Evolutionary conservation across 2,113 vertebrate genomes (phyloP).

Genomic region (Elephas maximus): DNA sequence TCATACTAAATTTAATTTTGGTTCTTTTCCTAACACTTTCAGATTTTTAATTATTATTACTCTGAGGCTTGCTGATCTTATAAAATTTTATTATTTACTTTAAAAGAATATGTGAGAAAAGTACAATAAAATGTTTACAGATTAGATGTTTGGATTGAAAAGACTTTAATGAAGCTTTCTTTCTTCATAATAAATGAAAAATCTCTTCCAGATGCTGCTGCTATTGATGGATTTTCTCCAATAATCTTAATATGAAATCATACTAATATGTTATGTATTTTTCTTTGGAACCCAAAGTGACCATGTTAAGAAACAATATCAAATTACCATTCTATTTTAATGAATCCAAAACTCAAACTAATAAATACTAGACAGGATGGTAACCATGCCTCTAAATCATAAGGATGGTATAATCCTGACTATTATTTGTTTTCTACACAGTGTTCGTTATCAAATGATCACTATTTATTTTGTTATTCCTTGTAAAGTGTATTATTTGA

Average conservation of each 20-base stretch:
- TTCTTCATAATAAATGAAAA: background rate
- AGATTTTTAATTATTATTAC: slow-evolving; percentile 70
- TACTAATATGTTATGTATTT: background rate
- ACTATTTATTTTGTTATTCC: slow-evolving; percentile 28
- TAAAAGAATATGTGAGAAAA: slow-evolving; percentile 69
- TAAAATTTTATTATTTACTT: slow-evolving; percentile 57
- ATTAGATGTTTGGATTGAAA: background rate
- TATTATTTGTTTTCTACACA: slow-evolving; percentile 31
- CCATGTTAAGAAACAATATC: slow-evolving; percentile 54
- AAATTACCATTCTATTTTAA: slow-evolving; percentile 39
- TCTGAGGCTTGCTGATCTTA: slow-evolving; percentile 51
- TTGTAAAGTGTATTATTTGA: slow-evolving; percentile 3
- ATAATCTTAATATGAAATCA: background rate
- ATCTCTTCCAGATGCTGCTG: slow-evolving; percentile 35
- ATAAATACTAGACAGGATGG: background rate
- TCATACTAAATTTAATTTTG: slow-evolving; percentile 75
- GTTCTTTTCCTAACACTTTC: slow-evolving; percentile 61
- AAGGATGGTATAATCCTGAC: background rate
- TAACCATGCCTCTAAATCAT: background rate
- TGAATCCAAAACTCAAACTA: slow-evolving; percentile 19
- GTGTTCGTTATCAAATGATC: slow-evolving; percentile 5
- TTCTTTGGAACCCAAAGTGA: background rate
- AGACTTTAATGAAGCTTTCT: background rate
- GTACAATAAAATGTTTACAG: slow-evolving; percentile 12
- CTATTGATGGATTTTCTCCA: background rate